A percentile compares a stretch with the other conserved stretches of the same genome.
phyloP scores from a whole-genome alignment of 2,797 vertebrate species.

The Hydrophis major region DNA sequence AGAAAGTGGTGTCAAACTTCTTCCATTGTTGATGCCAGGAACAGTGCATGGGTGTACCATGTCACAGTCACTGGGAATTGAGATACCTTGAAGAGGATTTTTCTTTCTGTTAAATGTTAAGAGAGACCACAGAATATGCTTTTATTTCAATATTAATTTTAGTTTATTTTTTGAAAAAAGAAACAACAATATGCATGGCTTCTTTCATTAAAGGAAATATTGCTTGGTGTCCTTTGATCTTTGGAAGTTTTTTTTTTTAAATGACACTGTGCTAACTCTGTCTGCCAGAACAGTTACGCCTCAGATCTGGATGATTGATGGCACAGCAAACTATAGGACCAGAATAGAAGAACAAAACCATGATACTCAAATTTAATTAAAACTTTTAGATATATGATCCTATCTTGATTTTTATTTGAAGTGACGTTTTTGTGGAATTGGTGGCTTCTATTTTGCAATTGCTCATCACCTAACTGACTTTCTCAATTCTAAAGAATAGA shows the following conservation, averaged over 20 bases:
- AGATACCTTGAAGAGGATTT: not conserved
- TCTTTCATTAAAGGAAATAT: not conserved
- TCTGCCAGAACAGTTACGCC: not conserved
- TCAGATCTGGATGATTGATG: not conserved
- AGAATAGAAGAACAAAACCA: not conserved
- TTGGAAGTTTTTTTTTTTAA: not conserved
- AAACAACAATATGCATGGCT: not conserved
- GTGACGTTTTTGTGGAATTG: not conserved
- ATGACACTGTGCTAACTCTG: not conserved
- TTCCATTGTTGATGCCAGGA: not conserved
- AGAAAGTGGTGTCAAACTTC: not conserved
- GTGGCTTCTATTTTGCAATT: not conserved
- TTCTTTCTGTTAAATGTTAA: not conserved
- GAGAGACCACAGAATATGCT: not conserved
- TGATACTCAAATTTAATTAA: not conserved
- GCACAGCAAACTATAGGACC: not conserved
- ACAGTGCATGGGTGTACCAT: not conserved
- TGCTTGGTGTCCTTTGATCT: not conserved
- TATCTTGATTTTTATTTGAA: not conserved
- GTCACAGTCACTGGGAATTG: not conserved
- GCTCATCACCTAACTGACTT: not conserved
- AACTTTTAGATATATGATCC: not conserved
- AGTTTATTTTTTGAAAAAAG: not conserved
- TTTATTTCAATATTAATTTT: not conserved
- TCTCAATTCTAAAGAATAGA: not conserved